Conservation (phyloP, 2,797 vertebrate genomes). For the Cyclopterus lumpus region DNA sequence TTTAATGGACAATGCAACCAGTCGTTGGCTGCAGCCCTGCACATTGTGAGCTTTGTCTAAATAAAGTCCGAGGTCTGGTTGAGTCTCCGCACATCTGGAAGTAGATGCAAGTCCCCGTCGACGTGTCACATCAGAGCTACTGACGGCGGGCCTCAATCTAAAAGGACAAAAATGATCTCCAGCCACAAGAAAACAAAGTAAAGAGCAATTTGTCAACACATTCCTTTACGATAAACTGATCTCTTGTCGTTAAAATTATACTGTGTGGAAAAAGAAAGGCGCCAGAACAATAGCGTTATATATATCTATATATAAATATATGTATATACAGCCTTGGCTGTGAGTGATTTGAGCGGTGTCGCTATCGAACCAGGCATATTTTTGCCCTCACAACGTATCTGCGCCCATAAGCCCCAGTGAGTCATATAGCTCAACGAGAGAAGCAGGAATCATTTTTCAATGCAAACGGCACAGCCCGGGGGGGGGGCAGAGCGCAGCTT, state of each 20-base stretch:
- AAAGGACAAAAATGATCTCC: constrained; percentile 52
- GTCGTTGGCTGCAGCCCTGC: neutral
- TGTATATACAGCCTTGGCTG: constrained; percentile 2
- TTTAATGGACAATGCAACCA: neutral
- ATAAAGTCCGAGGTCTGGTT: neutral
- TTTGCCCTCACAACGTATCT: constrained; percentile 58
- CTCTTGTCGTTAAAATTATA: constrained; percentile 62
- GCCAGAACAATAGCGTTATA: constrained; percentile 33
- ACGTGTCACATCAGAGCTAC: constrained; percentile 30
- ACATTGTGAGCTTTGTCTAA: neutral
- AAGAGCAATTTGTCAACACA: constrained; percentile 52
- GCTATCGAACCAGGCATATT: constrained; percentile 63
- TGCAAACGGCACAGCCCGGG: constrained; percentile 76
- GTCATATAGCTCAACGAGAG: constrained; percentile 69
- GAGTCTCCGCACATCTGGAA: constrained; percentile 18
- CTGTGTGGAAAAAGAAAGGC: constrained; percentile 21
- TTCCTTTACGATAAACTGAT: constrained; percentile 49
- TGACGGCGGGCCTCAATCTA: too few relatives aligned
- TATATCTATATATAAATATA: too few relatives aligned
- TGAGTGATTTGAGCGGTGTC: constrained; percentile 59
- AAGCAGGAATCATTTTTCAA: constrained; percentile 70
- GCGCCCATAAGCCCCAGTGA: constrained; percentile 61
- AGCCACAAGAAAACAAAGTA: constrained; percentile 51
- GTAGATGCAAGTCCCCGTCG: constrained; percentile 23
- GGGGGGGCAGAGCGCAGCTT: constrained; percentile 54